Conservation (phyloP, 2,113 vertebrate genomes). For the Diadophis punctatus region DNA sequence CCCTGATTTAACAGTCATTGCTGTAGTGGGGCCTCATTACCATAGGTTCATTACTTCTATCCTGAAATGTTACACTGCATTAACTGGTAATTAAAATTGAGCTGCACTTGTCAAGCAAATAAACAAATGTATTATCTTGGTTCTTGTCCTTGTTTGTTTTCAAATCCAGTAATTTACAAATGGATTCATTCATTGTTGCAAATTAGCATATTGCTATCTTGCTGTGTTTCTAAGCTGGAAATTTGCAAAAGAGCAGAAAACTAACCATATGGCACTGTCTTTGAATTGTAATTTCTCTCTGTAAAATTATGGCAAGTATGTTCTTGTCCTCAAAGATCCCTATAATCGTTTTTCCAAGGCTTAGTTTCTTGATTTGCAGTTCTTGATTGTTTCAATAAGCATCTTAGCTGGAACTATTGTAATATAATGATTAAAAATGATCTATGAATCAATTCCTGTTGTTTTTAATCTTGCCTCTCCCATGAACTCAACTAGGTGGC, state of each 20-base stretch:
- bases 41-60: conserved; percentile 44
- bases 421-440: background rate
- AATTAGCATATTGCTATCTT: conserved; percentile 36
- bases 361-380: background rate
- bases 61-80: conserved; percentile 48
- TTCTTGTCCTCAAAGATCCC: conserved; percentile 10
- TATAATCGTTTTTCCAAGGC: background rate
- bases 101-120: conserved; percentile 52
- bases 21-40: conserved; percentile 42
- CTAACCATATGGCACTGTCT: conserved; percentile 26
- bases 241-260: conserved; percentile 23
- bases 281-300: conserved; percentile 31
- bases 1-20: conserved; percentile 49
- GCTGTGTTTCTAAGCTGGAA: conserved; percentile 36
- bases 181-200: conserved; percentile 46
- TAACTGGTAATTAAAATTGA: conserved; percentile 61
- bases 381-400: conserved; percentile 3
- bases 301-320: background rate
- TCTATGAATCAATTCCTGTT: background rate
- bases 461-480: background rate
- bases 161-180: conserved; percentile 45
- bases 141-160: conserved; percentile 47
- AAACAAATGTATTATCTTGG: conserved; percentile 34
- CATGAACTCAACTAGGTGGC: background rate
- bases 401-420: background rate